Base-by-base conservation (phyloP, 2,888 invertebrate genomes). In the Odiellus spinosus region DNA sequence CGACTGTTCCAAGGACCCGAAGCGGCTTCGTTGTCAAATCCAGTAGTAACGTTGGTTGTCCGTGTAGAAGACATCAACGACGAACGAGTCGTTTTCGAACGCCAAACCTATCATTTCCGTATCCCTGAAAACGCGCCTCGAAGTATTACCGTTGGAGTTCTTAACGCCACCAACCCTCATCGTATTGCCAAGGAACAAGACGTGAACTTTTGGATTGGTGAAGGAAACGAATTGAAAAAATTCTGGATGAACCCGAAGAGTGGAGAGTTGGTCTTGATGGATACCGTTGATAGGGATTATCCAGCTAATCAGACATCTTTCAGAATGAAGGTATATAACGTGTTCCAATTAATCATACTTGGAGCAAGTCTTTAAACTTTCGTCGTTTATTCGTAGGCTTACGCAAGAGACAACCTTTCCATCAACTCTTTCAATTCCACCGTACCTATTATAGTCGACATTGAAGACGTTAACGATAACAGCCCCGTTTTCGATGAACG, bases 51-150 rank as follows among this genome's bases (percentile, higher is more conserved):
- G 43, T 52, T 60, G 32, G 45, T 56, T 39, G 53, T 60, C 33
- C 51, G 53, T 50, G 58, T 59, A n/a, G 47, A 56, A 48, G 59
- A 60, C 49, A 55, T 60, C 17, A 59, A 60, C 48, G 60, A 60
- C 40, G 58, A 55, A 42, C 40, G 56, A n/a, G 59, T 58, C 18
- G 56, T 52, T 2, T 60, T 60, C 43, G 56, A 57, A 26, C 55
- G 56, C 14, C 52, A 50, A 14, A 49, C 53, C 3, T 60, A 60
- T 46, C 53, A 58, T 6, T 60, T 56, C 40, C 40, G 52, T 18
- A 54, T 59, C n/a, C 48, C 53, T 8, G 60, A 60, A 44, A 57
- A 56, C 39, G 45, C 58, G 10, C 53, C 56, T 12, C 40, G 53
- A 18, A 54, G 54, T 40, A 53, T 52, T n/a, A 50, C 53, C n/a